Evolutionary conservation across 2,113 vertebrate genomes (phyloP).

Genomic region (Crypturellus undulatus): DNA sequence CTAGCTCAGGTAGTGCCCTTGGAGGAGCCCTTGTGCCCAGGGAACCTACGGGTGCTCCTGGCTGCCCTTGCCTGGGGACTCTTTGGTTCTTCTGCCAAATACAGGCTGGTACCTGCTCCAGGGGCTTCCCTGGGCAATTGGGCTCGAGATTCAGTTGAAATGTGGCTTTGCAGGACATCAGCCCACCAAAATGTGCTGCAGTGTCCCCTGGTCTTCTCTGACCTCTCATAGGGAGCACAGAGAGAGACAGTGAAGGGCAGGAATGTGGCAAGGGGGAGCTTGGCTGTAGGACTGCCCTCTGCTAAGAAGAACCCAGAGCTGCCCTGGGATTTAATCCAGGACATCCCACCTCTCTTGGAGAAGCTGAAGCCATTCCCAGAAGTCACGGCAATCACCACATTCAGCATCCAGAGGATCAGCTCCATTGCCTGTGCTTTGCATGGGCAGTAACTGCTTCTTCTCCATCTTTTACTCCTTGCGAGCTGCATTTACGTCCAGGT

Average conservation of each 20-base stretch:
- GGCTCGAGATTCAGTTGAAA: neutral
- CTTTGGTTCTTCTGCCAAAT: neutral
- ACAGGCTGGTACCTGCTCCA: neutral
- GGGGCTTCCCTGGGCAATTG: neutral
- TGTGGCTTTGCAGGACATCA: fast-evolving
- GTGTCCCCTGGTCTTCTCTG: neutral
- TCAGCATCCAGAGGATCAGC: neutral
- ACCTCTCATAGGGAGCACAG: neutral
- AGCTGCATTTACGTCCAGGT: neutral
- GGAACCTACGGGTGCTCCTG: neutral
- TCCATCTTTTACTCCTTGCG: neutral
- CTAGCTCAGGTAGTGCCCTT: too few species aligned
- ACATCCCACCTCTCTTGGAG: neutral
- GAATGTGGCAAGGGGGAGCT: neutral
- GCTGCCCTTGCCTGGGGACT: neutral
- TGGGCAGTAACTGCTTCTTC: neutral
- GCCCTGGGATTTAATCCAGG: neutral
- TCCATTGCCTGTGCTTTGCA: neutral
- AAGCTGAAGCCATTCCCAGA: neutral
- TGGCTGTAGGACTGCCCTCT: neutral
- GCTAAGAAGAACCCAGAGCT: neutral
- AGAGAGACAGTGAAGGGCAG: neutral
- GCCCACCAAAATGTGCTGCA: neutral
- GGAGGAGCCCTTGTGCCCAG: too few species aligned
- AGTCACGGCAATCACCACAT: neutral